Evolutionary conservation across 2,888 invertebrate genomes (phyloP), one percentile per base, ranked within the genome.

Genomic region (Cheilosia vulpina): DNA sequence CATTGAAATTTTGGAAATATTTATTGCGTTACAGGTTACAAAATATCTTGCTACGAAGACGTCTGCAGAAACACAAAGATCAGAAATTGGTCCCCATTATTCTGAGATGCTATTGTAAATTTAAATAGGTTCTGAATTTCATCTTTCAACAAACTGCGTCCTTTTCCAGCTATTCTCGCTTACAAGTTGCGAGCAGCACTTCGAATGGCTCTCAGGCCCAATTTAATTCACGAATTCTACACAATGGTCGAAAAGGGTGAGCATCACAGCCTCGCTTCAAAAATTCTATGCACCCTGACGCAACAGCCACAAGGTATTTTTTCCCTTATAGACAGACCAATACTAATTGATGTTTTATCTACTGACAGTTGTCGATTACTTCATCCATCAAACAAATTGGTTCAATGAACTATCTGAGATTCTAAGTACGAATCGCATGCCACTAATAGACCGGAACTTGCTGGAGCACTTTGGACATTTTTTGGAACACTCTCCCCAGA

Each of bases 381-480:
- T 84, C 5, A 53, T 84, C 13, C 17, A 60, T 27, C 41, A 79
- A 15, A 71, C 75, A 4, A 24, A 24, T 24, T 75, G 58, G 69
- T 84, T 71, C 9, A n/a, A 24, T 11, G 43, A 55, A 17, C 11
- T 82, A 24, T 60, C 60, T 1, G 24, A 72, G 2, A 62, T 34
- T 6, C 15, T 78, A 1, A 31, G 47, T 7, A 11, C 27, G 1
- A 60, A 53, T 9, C 24, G 5, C 7, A 19, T 71, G 17, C 31
- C 41, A 5, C 34, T 63, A 1, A 27, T 63, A n/a, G 65, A 80
- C 2, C 0, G 9, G 0, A 87, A 89, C 21, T 81, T 92, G 27
- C 90, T 91, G 89, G 73, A 88, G 27, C 90, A 90, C 76, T 87
- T 92, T 0, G 88, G 89, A 3, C 89, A 90, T 73, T 87, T 92